Conservation (phyloP, 2,113 vertebrate genomes). For the Microtus montanus region DNA sequence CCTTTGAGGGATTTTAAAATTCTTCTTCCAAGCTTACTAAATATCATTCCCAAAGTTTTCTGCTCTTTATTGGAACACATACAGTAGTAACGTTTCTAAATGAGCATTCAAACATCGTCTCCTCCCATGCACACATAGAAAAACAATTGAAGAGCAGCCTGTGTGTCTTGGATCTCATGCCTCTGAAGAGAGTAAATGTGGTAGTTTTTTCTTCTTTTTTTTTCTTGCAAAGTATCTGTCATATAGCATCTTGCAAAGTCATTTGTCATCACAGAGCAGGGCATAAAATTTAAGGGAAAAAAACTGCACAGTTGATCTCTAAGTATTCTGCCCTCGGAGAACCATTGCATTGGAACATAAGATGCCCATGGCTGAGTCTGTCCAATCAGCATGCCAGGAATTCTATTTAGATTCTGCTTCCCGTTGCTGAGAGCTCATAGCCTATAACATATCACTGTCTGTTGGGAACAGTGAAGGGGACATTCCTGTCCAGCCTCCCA, state of each 20-base stretch:
- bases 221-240: neutral
- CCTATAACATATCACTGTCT: neutral
- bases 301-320: neutral
- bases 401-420: neutral
- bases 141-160: neutral
- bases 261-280: neutral
- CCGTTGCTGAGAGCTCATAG: neutral
- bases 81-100: neutral
- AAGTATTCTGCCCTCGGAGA: neutral
- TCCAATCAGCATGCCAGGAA: neutral
- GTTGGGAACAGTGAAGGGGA: too few species aligned
- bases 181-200: neutral
- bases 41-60: neutral
- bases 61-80: neutral
- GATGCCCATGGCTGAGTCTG: too few species aligned
- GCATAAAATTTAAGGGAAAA: neutral
- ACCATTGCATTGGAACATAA: neutral
- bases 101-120: neutral
- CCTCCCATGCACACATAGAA: neutral
- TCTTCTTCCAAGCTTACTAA: neutral
- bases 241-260: neutral
- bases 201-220: too few species aligned
- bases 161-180: neutral
- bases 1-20: neutral
- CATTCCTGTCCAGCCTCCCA: neutral